phyloP scores from a whole-genome alignment of 2,888 invertebrate species.

The Mythimna vitellina region DNA sequence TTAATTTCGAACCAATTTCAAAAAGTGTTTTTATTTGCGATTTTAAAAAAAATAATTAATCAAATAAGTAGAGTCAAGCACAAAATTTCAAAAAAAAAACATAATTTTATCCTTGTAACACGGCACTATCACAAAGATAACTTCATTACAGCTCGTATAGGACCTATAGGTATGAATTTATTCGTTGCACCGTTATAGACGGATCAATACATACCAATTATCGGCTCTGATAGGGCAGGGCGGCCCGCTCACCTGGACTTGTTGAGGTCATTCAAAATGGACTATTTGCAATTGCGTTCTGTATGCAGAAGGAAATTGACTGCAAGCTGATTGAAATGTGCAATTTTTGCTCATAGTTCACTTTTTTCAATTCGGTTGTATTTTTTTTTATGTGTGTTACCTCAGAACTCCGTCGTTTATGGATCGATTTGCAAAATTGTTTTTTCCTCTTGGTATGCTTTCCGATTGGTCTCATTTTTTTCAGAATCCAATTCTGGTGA shows the following conservation, averaged over 20 bases:
- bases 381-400: too few species aligned
- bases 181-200: slow-evolving; percentile 23
- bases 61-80: too few species aligned
- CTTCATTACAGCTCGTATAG: neutral
- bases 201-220: slow-evolving; percentile 41
- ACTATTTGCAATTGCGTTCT: slow-evolving; percentile 22
- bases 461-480: too few species aligned
- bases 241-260: slow-evolving; percentile 5
- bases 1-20: too few species aligned
- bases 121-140: neutral
- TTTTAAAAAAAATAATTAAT: too few species aligned
- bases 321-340: slow-evolving; percentile 7
- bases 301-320: slow-evolving; percentile 22
- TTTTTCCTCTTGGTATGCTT: too few species aligned
- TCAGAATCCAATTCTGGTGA: too few species aligned
- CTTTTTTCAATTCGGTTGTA: too few species aligned
- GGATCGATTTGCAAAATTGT: too few species aligned
- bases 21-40: too few species aligned
- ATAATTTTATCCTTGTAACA: neutral
- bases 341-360: neutral
- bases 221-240: slow-evolving; percentile 16
- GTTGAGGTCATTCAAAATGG: slow-evolving; percentile 4
- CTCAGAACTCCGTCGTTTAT: too few species aligned
- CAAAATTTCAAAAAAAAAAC: neutral
- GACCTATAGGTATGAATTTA: neutral